Evolutionary conservation across 2,113 vertebrate species (phyloP).

Genomic region (Stomatorhinus ivindoensis): DNA sequence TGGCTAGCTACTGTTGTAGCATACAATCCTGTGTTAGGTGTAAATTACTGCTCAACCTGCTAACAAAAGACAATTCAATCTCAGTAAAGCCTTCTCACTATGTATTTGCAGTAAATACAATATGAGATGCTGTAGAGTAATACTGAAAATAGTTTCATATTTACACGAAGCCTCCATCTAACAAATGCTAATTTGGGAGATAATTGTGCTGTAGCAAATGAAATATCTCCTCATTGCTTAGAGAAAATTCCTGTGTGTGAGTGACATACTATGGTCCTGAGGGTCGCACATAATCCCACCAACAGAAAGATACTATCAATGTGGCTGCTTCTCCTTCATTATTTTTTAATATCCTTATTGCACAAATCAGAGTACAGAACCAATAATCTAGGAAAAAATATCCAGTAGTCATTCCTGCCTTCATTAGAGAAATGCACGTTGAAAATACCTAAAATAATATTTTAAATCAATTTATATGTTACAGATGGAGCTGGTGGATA

Average conservation of each 20-base stretch:
- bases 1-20: neutral
- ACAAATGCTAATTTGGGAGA: neutral
- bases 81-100: neutral
- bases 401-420: neutral
- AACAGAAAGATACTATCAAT: neutral
- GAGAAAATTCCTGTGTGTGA: neutral
- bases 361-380: neutral
- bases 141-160: neutral
- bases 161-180: neutral
- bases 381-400: neutral
- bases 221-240: neutral
- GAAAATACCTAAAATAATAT: neutral
- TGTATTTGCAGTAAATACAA: neutral
- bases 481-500: neutral
- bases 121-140: neutral
- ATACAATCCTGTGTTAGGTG: neutral
- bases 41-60: neutral
- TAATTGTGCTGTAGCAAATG: neutral
- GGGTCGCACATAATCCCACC: neutral
- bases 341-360: neutral
- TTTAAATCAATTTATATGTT: neutral
- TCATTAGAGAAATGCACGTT: neutral
- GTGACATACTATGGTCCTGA: neutral
- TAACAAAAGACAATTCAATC: neutral
- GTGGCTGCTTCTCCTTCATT: neutral